Evolutionary conservation across 2,113 vertebrate genomes (phyloP).

Genomic region (Phrynosoma blainvillii): DNA sequence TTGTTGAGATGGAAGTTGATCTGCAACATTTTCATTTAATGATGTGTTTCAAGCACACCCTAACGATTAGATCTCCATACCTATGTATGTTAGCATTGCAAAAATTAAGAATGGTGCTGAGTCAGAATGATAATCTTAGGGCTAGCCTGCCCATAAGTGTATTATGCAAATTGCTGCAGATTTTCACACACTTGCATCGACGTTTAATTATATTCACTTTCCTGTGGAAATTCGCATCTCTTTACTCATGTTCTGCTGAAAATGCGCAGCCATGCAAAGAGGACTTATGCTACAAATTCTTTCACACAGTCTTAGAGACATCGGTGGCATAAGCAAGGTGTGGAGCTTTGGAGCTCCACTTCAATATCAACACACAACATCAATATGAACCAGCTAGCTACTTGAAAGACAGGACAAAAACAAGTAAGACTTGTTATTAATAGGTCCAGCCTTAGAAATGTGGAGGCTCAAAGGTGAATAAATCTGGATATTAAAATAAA

Average conservation of each 20-base stretch:
- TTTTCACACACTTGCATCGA: too few species aligned
- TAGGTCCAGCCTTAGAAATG: neutral
- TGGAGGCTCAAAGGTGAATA: too few species aligned
- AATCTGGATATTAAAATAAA: neutral
- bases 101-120: neutral
- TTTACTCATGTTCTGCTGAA: too few species aligned
- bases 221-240: too few species aligned
- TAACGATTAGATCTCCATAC: slow-evolving; percentile 3
- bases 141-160: too few species aligned
- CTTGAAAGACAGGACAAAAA: neutral
- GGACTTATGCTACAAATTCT: too few species aligned
- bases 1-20: slow-evolving; percentile 39
- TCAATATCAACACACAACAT: neutral
- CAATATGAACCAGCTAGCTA: neutral
- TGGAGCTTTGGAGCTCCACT: neutral
- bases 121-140: neutral
- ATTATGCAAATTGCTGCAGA: too few species aligned
- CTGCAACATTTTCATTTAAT: slow-evolving; percentile 35
- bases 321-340: too few species aligned
- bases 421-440: neutral
- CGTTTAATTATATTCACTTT: too few species aligned
- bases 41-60: slow-evolving; percentile 46
- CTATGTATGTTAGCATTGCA: neutral
- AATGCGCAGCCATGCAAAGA: too few species aligned
- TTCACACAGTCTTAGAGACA: too few species aligned